Percentiles rank a stretch among this genome's conserved stretches.
phyloP scores from a whole-genome alignment of 2,797 vertebrate genomes.

The Myripristis murdjan region DNA sequence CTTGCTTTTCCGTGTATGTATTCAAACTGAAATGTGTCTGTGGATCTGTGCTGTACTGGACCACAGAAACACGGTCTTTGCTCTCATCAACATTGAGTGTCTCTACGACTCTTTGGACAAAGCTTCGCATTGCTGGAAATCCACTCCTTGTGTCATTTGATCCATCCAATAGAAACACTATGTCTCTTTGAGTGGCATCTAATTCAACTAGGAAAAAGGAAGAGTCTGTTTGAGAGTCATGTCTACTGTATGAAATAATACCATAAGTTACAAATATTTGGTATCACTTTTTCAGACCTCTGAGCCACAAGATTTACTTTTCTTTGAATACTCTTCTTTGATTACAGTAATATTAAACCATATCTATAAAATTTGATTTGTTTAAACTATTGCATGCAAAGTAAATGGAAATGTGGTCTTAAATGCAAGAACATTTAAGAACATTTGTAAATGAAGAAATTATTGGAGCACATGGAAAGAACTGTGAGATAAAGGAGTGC shows the following conservation, averaged over 20 bases:
- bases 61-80: conserved; percentile 88
- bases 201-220: conserved; percentile 79
- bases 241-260: background rate
- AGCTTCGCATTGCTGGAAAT: conserved; percentile 83
- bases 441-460: conserved; percentile 23
- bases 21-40: conserved; percentile 89
- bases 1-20: conserved; percentile 86
- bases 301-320: background rate
- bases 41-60: conserved; percentile 90
- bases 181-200: conserved; percentile 80
- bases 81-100: conserved; percentile 87
- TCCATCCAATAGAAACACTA: conserved; percentile 85
- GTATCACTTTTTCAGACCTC: background rate
- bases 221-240: conserved; percentile 53
- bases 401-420: conserved; percentile 9
- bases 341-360: background rate
- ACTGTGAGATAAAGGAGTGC: background rate
- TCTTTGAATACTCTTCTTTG: background rate
- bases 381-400: conserved; percentile 21
- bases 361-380: no score
- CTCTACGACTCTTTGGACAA: conserved; percentile 88
- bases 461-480: conserved; percentile 5
- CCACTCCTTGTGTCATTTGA: conserved; percentile 78
- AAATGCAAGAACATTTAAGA: conserved; percentile 31
- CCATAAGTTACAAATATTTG: conserved; percentile 2